Evolutionary conservation across 2,888 invertebrate species (phyloP), one percentile per base, ranked within the genome.

Genomic region (Allygus modestus): DNA sequence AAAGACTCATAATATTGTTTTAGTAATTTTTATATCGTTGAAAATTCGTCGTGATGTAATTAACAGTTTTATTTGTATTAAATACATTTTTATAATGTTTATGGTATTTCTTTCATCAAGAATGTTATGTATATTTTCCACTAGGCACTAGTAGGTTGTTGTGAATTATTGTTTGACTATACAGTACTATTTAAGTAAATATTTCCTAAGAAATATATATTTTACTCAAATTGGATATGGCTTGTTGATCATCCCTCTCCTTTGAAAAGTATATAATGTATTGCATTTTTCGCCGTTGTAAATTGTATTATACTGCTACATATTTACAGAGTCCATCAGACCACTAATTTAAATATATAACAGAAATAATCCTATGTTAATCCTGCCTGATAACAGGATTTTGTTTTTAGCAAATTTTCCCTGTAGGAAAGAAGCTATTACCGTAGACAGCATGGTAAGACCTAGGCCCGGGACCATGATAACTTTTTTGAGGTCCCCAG

Each of bases 121-220:
- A 79, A 33, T 79, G 79, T 58, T 79, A 54, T 79, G 79, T 79
- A 79, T 37, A 79, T 79, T 77, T 46, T 77, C 9, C 73, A 46
- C 15, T 77, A 46, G 77, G n/a, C 37, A 51, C 28, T 28, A 79
- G 37, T 58, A 31, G 51, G 79, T 79, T 33, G 58, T 79, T 79
- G 58, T 54, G 58, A 58, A 79, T 79, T 51, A 15, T 51, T 54
- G 51, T 58, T 79, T 54, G 43, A 73, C 37, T 54, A 33, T 79
- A 31, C 51, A 37, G 37, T 54, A 15, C 31, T 79, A 79, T 33
- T 79, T 26, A 33, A 77, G 41, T 71, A 20, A 69, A 77, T 77
- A 46, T 41, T 37, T 79, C 58, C 20, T 79, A 12, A 58, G 54
- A 79, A 79, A 79, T 31, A 79, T 79, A 51, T 79, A 79, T 79